phyloP scores from a whole-genome alignment of 2,888 invertebrate species.

The Pristionchus japonicus region DNA sequence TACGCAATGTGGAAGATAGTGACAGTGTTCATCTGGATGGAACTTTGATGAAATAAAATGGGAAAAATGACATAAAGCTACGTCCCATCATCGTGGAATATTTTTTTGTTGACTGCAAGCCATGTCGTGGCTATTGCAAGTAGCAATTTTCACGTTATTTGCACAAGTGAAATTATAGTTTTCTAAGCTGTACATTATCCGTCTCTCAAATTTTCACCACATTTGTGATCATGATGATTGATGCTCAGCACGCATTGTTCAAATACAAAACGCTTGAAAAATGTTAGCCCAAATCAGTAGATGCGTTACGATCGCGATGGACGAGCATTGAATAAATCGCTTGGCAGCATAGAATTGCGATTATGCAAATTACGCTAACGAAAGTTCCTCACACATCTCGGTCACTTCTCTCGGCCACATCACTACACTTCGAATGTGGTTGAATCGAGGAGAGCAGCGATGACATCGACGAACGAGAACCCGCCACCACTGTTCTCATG shows the following conservation, averaged over 20 bases:
- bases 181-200: too few relatives aligned
- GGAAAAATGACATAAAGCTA: too few relatives aligned
- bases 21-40: background rate
- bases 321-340: too few relatives aligned
- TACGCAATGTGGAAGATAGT: background rate
- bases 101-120: background rate
- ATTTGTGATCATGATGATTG: too few relatives aligned
- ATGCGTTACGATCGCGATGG: too few relatives aligned
- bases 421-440: too few relatives aligned
- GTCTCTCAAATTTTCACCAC: too few relatives aligned
- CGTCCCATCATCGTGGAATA: background rate
- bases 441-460: background rate
- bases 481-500: conserved; percentile 5
- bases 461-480: background rate
- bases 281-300: too few relatives aligned
- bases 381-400: background rate
- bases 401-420: background rate
- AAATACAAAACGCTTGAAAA: too few relatives aligned
- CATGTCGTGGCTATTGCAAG: background rate
- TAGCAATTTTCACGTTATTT: background rate
- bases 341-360: background rate
- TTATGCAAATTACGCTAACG: background rate
- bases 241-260: too few relatives aligned
- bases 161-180: too few relatives aligned
- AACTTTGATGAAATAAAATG: too few relatives aligned